Conservation (phyloP, 2,797 vertebrate species). For the Cyclopterus lumpus region DNA sequence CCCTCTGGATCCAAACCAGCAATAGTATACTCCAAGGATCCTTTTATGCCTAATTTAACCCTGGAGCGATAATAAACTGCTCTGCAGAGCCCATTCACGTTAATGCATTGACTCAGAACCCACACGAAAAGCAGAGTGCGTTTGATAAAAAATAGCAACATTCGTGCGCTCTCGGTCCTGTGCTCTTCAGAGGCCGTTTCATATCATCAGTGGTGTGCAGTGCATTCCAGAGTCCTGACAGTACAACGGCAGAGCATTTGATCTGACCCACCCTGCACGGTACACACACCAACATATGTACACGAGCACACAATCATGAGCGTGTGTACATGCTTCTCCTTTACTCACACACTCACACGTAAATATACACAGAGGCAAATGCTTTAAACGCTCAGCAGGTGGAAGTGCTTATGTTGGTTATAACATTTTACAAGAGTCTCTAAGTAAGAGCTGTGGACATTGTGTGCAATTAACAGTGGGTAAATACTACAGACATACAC, state of each 20-base stretch:
- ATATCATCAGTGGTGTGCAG: constrained; percentile 58
- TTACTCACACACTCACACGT: not conserved
- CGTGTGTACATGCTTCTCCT: constrained; percentile 1
- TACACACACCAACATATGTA: not conserved
- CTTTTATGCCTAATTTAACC: constrained; percentile 65
- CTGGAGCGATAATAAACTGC: constrained; percentile 48
- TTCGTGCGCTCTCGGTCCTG: constrained; percentile 28
- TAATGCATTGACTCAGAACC: constrained; percentile 66
- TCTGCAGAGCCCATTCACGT: constrained; percentile 50
- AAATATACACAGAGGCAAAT: constrained; percentile 38
- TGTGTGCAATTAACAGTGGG: constrained; percentile 66
- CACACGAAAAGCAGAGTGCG: constrained; percentile 57
- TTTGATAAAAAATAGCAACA: constrained; percentile 70
- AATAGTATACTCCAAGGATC: constrained; percentile 34
- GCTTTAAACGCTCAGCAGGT: constrained; percentile 69
- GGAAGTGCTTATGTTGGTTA: constrained; percentile 75
- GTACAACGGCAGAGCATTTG: constrained; percentile 43
- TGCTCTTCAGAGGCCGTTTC: constrained; percentile 44
- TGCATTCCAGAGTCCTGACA: constrained; percentile 60
- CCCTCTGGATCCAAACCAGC: constrained; percentile 41
- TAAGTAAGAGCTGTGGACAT: constrained; percentile 70
- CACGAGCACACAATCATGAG: not conserved
- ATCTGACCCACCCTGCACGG: constrained; percentile 50
- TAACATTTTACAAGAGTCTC: constrained; percentile 76
- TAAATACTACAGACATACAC: constrained; percentile 54